Evolutionary conservation across 2,113 vertebrate genomes (phyloP).

Genomic region (human (Homo sapiens)): DNA sequence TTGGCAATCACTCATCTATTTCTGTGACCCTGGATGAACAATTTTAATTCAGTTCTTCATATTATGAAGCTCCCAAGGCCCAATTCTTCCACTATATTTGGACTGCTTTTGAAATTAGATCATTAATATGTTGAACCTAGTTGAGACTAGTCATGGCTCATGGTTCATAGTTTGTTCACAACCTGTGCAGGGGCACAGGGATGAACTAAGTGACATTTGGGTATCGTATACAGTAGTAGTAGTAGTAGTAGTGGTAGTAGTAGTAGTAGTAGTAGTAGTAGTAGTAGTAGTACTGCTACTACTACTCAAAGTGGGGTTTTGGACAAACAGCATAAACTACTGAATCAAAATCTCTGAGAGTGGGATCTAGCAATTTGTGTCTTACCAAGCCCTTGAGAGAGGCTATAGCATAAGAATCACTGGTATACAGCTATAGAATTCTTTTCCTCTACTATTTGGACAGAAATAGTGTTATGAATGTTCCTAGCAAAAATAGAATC

Average conservation of each 20-base stretch:
- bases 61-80: neutral
- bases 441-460: neutral
- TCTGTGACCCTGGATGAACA: neutral
- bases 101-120: neutral
- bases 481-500: conserved; percentile 1
- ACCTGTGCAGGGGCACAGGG: neutral
- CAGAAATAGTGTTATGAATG: neutral
- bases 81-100: neutral
- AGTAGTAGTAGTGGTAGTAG: neutral
- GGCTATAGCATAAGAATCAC: neutral
- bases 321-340: neutral
- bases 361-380: neutral
- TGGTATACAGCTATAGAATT: neutral
- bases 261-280: too few species aligned
- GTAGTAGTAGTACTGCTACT: too few species aligned
- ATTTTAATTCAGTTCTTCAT: neutral
- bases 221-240: neutral
- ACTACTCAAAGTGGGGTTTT: neutral
- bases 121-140: neutral
- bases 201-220: neutral
- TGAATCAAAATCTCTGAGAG: neutral
- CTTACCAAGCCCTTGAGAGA: neutral
- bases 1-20: neutral
- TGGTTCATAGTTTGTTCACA: neutral
- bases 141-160: neutral